These are phyloP conservation scores for Conops quadrifasciatus DNA, from an alignment of 2,888 invertebrate species.

Conservation along the genomic window DNA sequence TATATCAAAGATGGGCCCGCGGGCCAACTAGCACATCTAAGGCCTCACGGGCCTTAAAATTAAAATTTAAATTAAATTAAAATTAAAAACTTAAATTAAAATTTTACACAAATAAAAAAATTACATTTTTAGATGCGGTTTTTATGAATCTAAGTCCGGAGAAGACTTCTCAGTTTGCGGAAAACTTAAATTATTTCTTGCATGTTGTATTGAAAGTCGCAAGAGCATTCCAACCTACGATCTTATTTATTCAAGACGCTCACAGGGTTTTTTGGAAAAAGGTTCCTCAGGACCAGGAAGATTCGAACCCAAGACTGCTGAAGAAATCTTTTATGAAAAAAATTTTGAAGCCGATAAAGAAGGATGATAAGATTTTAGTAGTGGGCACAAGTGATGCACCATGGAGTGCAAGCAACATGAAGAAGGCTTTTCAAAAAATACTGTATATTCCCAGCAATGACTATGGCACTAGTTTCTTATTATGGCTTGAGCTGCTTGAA, in stretches of 20 bases:
- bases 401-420: constrained; percentile 65
- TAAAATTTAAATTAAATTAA: no score
- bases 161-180: constrained; percentile 69
- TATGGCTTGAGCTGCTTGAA: constrained; percentile 56
- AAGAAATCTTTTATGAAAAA: constrained; percentile 67
- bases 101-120: background rate
- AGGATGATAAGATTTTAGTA: constrained; percentile 68
- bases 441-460: constrained; percentile 60
- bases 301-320: constrained; percentile 67
- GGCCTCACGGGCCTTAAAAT: no score
- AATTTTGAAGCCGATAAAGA: constrained; percentile 68
- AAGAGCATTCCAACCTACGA: constrained; percentile 70
- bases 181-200: constrained; percentile 71
- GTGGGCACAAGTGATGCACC: constrained; percentile 68
- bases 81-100: background rate
- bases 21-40: no score
- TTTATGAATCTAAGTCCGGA: constrained; percentile 74
- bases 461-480: constrained; percentile 58
- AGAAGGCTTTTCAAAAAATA: constrained; percentile 57
- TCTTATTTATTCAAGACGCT: constrained; percentile 69
- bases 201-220: constrained; percentile 72
- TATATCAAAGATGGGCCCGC: no score
- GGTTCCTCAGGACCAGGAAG: constrained; percentile 59
- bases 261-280: constrained; percentile 70
- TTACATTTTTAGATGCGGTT: constrained; percentile 65